Base-by-base conservation (phyloP, 1,140 invertebrate species). In the Atta texana region DNA sequence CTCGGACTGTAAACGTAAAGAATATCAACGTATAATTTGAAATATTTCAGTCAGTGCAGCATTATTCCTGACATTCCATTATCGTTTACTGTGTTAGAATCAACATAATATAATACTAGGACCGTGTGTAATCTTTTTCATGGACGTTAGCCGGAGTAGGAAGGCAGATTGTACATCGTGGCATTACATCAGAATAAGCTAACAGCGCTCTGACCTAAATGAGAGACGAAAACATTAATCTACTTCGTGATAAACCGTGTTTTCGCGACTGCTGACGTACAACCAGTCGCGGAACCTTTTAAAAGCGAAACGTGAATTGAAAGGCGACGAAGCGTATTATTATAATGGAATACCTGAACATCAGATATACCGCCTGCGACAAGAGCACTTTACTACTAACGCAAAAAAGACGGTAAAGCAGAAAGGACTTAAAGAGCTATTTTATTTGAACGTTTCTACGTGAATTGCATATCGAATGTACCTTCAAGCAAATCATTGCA, bases 271-370 rank as follows among this genome's bases (percentile, higher is more conserved):
- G 55, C 78, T 21, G 21, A 21, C n/a, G 64, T 21, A 49, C 49
- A 39, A 18, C 21, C 34, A 6, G 66, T 80, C 77, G 63, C 31
- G 63, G 31, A 71, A 71, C 21, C 51, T 81, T 71, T 81, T 44
- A 71, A 81, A 71, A 81, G 53, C 21, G 51, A 10, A 21, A 34
- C 12, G 28, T 39, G n/a, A 81, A 81, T 81, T 71, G 78, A 81
- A 81, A 71, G 53, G 66, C 78, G 53, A 44, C 66, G 78, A 81
- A 71, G 78, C 64, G 53, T 81, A 81, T 71, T 81, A 81, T 71
- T 81, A 81, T 71, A 81, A 81, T 71, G 78, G n/a, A 81, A 69
- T 69, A 71, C 14, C 78, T 71, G 78, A 81, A 59, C 49, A 51
- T 81, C 53, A 71, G 34, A 81, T 71, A 71, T 59, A 18, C 63